Percentiles rank a stretch among this genome's conserved stretches.
phyloP scores from a whole-genome alignment of 1,140 invertebrate species.

The Pissodes strobi region DNA sequence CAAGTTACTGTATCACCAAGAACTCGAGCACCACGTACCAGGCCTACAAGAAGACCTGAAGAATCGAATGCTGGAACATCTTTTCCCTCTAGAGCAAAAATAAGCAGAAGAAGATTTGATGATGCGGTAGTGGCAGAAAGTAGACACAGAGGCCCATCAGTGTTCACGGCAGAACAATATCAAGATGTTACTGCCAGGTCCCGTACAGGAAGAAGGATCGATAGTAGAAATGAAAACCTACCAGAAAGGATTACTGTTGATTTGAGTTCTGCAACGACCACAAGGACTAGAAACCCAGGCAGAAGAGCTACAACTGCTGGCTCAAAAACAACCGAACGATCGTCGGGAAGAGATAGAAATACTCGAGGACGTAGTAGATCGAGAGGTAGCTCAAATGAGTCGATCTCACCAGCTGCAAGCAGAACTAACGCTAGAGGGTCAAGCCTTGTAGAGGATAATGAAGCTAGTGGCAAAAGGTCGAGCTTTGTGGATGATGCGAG shows the following conservation, averaged over 20 bases:
- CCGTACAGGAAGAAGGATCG: conserved; percentile 45
- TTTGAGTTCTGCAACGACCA: conserved; percentile 23
- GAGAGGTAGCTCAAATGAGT: neutral
- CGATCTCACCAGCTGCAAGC: neutral
- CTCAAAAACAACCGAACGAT: neutral
- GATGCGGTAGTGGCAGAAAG: conserved; percentile 10
- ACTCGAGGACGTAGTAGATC: conserved; percentile 7
- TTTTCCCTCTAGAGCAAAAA: conserved; percentile 27
- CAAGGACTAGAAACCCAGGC: conserved; percentile 4
- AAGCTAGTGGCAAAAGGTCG: no score
- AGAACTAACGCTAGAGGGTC: neutral
- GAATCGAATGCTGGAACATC: no score
- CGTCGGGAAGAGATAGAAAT: neutral
- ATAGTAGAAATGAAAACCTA: conserved; percentile 15
- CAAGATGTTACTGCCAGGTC: conserved; percentile 28
- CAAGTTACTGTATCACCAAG: conserved; percentile 29
- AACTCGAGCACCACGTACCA: conserved; percentile 15
- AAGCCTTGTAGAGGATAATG: no score
- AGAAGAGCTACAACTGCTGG: conserved; percentile 21
- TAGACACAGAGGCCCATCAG: conserved; percentile 34
- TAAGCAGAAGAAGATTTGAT: conserved; percentile 31
- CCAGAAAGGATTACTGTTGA: conserved; percentile 36
- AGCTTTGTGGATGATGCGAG: no score
- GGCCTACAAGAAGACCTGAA: no score
- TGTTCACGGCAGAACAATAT: conserved; percentile 35